phyloP scores from a whole-genome alignment of 2,888 invertebrate genomes.

The Alsophila aescularia region DNA sequence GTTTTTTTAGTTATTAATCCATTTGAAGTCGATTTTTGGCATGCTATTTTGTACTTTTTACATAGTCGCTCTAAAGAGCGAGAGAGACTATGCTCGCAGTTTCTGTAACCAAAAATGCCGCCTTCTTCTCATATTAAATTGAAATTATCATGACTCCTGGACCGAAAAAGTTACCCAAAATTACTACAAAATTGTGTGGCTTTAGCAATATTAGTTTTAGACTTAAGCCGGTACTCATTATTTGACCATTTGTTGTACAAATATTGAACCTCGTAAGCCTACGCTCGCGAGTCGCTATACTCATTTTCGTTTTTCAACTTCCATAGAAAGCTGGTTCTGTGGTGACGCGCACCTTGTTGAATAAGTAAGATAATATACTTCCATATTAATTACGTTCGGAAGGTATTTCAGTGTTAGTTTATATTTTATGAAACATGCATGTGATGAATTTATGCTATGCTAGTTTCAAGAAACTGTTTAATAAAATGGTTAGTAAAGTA shows the following conservation, averaged over 20 bases:
- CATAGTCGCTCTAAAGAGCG: no score
- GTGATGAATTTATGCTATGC: background rate
- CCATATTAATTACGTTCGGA: background rate
- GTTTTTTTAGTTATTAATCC: no score
- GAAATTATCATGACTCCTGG: slow-evolving; percentile 10
- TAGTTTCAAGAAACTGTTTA: background rate
- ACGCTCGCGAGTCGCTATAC: slow-evolving; percentile 55
- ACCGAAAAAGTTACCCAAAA: slow-evolving; percentile 31
- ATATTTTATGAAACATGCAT: background rate
- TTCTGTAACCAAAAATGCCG: background rate
- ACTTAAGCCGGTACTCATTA: slow-evolving; percentile 51
- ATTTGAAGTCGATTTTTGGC: no score
- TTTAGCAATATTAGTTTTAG: slow-evolving; percentile 61
- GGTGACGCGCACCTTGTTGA: slow-evolving; percentile 13
- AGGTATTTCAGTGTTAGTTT: background rate
- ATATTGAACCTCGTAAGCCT: slow-evolving; percentile 58
- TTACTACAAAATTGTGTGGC: slow-evolving; percentile 41
- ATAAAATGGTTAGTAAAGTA: background rate
- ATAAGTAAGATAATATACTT: slow-evolving; percentile 1
- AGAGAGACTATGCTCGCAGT: no score
- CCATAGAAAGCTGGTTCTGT: slow-evolving; percentile 54
- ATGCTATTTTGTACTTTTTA: no score
- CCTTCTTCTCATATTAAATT: background rate
- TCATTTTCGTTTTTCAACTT: slow-evolving; percentile 62
- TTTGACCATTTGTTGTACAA: slow-evolving; percentile 70